Conservation (phyloP, 2,888 invertebrate species). For the Pyralis farinalis region DNA sequence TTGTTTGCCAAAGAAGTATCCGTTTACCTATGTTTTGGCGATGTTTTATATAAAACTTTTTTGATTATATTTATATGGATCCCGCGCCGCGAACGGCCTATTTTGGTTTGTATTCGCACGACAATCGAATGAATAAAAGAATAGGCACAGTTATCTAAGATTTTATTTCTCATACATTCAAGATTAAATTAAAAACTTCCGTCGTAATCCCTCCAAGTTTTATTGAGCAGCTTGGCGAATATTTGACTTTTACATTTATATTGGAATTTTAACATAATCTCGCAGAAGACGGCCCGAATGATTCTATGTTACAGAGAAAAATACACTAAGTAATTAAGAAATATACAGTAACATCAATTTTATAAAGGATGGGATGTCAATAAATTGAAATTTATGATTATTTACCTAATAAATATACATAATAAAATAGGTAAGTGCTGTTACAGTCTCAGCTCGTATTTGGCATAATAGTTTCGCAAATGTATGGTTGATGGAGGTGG, state of each 20-base stretch:
- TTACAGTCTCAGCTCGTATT: too few species aligned
- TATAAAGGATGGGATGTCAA: too few species aligned
- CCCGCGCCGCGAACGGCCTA: background rate
- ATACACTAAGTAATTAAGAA: constrained; percentile 11
- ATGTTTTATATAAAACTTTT: constrained; percentile 7
- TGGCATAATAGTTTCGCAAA: constrained; percentile 41
- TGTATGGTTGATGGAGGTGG: constrained; percentile 43
- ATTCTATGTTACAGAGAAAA: constrained; percentile 12
- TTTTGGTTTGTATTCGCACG: constrained; percentile 12
- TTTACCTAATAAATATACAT: too few species aligned
- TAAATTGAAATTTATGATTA: too few species aligned
- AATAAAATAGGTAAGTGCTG: too few species aligned
- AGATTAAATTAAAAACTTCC: constrained; percentile 50
- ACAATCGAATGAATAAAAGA: constrained; percentile 31
- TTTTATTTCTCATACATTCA: constrained; percentile 35
- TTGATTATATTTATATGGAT: constrained; percentile 1
- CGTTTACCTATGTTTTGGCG: background rate
- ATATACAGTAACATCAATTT: too few species aligned
- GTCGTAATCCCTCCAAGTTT: constrained; percentile 44
- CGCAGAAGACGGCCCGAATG: constrained; percentile 16
- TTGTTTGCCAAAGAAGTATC: background rate
- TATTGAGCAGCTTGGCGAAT: constrained; percentile 39
- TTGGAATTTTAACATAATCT: constrained; percentile 58
- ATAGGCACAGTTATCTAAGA: constrained; percentile 16
- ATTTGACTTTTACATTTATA: constrained; percentile 55